Conservation (phyloP, 2,888 invertebrate genomes). For the Odontomyia ornata region DNA sequence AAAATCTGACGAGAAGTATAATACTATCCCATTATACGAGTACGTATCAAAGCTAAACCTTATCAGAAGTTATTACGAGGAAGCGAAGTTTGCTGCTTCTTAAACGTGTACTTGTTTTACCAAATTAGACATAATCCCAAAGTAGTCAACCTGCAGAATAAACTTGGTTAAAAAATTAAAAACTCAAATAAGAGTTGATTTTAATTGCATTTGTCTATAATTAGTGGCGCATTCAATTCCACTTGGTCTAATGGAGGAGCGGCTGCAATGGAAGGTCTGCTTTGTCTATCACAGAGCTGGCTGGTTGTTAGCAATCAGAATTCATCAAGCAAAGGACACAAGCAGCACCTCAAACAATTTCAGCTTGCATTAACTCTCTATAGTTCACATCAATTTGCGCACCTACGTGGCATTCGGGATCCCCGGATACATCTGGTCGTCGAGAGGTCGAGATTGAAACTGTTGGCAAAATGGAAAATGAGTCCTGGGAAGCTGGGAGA, state of each 20-base stretch:
- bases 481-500: constrained; percentile 36
- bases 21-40: too few species aligned
- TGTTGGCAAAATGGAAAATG: constrained; percentile 39
- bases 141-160: too few species aligned
- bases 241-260: neutral
- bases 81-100: too few species aligned
- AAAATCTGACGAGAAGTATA: too few species aligned
- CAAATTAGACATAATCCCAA: too few species aligned
- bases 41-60: too few species aligned
- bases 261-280: neutral
- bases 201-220: constrained; percentile 51
- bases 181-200: constrained; percentile 45
- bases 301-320: constrained; percentile 7
- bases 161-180: constrained; percentile 10
- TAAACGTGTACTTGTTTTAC: too few species aligned
- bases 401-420: constrained; percentile 50
- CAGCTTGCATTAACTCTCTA: constrained; percentile 49
- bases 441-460: constrained; percentile 42
- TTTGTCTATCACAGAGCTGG: neutral
- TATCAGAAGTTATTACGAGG: too few species aligned
- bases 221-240: constrained; percentile 50
- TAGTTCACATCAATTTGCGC: constrained; percentile 50
- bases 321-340: neutral
- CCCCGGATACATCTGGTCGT: constrained; percentile 50
- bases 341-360: constrained; percentile 22